Percentiles rank a stretch among this genome's conserved stretches.
Conservation (phyloP, 2,888 invertebrate genomes). For the Campoletis raptor region DNA sequence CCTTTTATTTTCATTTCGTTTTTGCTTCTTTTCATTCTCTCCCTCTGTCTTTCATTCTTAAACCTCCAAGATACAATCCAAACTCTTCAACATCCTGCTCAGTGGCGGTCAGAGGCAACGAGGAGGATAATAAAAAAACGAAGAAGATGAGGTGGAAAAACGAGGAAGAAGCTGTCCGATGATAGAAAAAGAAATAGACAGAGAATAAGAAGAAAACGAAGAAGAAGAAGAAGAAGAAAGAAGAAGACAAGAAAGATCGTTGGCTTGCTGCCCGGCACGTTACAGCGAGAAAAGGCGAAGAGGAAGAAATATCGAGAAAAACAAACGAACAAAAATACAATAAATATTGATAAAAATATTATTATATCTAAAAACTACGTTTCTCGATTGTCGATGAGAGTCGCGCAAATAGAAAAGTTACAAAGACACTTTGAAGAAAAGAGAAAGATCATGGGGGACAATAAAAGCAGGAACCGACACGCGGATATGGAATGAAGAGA, state of each 20-base stretch:
- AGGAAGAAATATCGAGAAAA: neutral
- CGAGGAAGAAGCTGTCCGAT: neutral
- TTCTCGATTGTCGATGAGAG: constrained; percentile 6
- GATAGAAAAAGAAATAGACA: neutral
- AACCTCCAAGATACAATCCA: constrained; percentile 37
- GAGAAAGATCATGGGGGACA: neutral
- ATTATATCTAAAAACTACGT: neutral
- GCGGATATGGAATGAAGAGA: neutral
- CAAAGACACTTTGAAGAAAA: neutral
- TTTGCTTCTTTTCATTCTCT: neutral
- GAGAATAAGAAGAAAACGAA: neutral
- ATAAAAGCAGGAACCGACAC: neutral
- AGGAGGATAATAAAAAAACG: constrained; percentile 4
- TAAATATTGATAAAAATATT: neutral
- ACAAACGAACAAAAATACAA: neutral
- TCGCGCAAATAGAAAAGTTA: neutral
- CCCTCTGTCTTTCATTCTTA: constrained; percentile 4
- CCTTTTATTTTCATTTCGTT: neutral
- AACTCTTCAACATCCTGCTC: constrained; percentile 59
- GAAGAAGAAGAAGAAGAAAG: neutral
- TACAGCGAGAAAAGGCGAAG: neutral
- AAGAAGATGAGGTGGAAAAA: neutral
- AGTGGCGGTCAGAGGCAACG: constrained; percentile 57
- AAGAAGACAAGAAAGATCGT: neutral
- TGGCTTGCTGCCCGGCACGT: constrained; percentile 4